Percentiles rank a stretch among this genome's conserved stretches.
Conservation (phyloP, 2,113 vertebrate genomes). For the Alces alces region DNA sequence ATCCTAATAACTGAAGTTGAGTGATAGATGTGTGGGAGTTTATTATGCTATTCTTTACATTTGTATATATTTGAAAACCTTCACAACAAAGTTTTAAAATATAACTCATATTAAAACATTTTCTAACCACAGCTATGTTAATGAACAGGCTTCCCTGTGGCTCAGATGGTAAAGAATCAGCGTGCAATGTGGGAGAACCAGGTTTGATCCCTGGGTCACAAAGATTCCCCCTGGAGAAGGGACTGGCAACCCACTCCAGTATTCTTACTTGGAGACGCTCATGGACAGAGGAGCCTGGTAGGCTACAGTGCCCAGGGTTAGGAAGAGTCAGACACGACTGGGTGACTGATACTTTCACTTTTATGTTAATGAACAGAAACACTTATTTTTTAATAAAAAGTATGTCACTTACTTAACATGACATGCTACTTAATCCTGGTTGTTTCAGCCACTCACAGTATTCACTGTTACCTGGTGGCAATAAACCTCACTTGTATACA, state of each 20-base stretch:
- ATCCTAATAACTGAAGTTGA: background rate
- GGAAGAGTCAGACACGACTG: background rate
- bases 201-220: background rate
- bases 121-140: slow-evolving; percentile 1
- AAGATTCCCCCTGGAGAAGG: background rate
- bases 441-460: background rate
- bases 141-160: background rate
- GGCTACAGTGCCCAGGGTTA: background rate
- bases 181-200: background rate
- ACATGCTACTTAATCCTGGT: background rate
- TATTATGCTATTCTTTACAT: background rate
- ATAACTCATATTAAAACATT: background rate
- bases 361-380: background rate
- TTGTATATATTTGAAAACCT: background rate
- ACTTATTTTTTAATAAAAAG: slow-evolving; percentile 21
- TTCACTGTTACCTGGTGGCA: background rate
- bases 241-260: background rate
- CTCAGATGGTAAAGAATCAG: background rate
- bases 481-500: background rate
- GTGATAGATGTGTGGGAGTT: background rate
- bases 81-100: background rate
- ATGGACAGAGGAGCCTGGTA: background rate
- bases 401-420: background rate
- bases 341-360: background rate
- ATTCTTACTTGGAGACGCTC: background rate